phyloP scores from a whole-genome alignment of 2,888 invertebrate species.

The Epinotia demarniana region DNA sequence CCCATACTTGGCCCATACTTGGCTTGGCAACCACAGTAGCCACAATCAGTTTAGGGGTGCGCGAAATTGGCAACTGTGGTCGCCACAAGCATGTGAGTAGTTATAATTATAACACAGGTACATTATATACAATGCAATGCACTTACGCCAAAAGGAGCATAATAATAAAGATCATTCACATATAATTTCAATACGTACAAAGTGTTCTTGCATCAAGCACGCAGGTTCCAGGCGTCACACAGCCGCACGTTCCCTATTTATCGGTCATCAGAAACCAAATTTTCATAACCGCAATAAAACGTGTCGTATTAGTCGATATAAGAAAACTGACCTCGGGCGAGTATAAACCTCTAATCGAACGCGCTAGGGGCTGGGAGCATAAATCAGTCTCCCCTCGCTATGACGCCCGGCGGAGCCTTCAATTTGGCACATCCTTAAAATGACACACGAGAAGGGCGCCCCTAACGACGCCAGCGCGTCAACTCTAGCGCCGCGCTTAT shows the following conservation, averaged over 20 bases:
- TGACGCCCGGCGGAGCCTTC: constrained; percentile 81
- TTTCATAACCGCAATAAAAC: constrained; percentile 63
- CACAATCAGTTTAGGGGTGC: too few relatives aligned
- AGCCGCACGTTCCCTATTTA: background rate
- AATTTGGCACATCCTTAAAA: constrained; percentile 85
- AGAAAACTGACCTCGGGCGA: constrained; percentile 82
- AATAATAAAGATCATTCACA: background rate
- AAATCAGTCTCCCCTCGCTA: constrained; percentile 82
- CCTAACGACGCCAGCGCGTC: constrained; percentile 74
- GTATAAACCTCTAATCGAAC: constrained; percentile 79
- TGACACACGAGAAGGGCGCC: constrained; percentile 82
- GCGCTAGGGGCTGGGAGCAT: constrained; percentile 67
- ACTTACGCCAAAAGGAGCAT: too few relatives aligned
- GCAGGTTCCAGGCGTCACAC: background rate
- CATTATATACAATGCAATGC: too few relatives aligned
- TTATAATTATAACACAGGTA: too few relatives aligned
- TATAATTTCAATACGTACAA: background rate
- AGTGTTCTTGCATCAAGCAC: too few relatives aligned
- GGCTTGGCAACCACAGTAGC: too few relatives aligned
- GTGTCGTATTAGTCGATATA: constrained; percentile 66
- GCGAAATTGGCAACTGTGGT: too few relatives aligned
- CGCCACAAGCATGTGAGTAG: too few relatives aligned
- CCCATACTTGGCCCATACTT: too few relatives aligned
- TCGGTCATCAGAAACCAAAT: constrained; percentile 48
- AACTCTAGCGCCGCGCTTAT: constrained; percentile 59